Evolutionary conservation across 2,888 invertebrate genomes (phyloP), one percentile per base, ranked within the genome.

Genomic region (Chydorus sphaericus): DNA sequence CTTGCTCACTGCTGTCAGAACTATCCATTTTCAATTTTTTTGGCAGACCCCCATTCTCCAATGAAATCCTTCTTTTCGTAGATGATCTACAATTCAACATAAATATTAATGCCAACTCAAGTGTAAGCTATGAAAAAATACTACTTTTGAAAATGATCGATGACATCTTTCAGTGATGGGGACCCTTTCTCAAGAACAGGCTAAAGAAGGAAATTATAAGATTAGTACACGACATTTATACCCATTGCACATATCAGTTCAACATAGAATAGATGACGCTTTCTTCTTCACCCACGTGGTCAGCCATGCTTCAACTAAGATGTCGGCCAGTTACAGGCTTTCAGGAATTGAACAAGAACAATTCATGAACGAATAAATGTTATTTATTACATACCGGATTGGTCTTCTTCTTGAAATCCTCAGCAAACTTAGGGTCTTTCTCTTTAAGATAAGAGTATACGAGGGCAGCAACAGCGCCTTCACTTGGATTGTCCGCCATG

Each of bases 401-500:
- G 1, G 79, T 77, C 71, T 82, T 83, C 64, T 79, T 77, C 64
- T 81, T 76, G 66, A 81, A 84, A 52, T 80, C 74, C 63, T 77
- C 75, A 0, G 85, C 85, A 30, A 85, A 65, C 6, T 76, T 71
- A 67, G 79, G 79, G 65, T 84, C 81, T 61, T 77, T 74, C 61
- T 74, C 77, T 58, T 71, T 67, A 57, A 87, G 69, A 73, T 76
- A 81, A 61, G 85, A 80, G 61, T 79, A 76, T 58, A 85, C 74
- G 56, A 85, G 66, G 5, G 83, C 77, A 63, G 70, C 70, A 54
- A 74, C 63, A 30, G 74, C 64, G 61, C 67, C 64, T 57, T 73
- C 72, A 49, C 70, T 68, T 3, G 29, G 16, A 36, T 36, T 38
- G 29, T 28, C 38, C 38, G 55, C 55, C 55, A 55, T 55, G 52